Conservation (phyloP, 1,140 invertebrate genomes). For the Delia radicum region DNA sequence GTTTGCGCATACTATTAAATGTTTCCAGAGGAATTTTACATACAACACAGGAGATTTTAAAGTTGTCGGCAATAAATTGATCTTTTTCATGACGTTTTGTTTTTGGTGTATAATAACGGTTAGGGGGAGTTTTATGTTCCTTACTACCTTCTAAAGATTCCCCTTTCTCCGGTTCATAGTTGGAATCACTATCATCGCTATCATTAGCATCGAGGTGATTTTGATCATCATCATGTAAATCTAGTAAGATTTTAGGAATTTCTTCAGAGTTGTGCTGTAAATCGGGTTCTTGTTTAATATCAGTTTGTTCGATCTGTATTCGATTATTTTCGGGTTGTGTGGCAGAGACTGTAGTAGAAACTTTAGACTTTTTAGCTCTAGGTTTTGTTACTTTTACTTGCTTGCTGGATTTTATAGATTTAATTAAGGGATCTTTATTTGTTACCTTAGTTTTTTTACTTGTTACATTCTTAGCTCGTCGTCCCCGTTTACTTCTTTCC, state of each 20-base stretch:
- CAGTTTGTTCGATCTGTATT: background rate
- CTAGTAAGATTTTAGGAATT: background rate
- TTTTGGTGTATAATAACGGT: background rate
- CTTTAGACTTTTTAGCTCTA: background rate
- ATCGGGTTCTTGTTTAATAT: background rate
- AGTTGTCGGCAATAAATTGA: background rate
- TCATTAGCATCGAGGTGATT: too few relatives aligned
- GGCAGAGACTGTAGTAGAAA: background rate
- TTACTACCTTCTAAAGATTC: background rate
- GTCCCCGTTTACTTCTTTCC: background rate
- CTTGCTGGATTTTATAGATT: background rate
- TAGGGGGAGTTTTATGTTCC: background rate
- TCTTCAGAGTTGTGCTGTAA: too few relatives aligned
- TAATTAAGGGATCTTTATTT: background rate
- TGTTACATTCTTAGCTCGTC: background rate
- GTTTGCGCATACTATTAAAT: background rate
- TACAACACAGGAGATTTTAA: background rate
- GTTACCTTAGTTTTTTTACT: background rate
- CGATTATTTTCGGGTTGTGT: background rate
- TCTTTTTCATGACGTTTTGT: background rate
- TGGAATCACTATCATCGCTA: background rate
- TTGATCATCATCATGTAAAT: background rate
- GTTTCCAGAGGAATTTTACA: background rate
- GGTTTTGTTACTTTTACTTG: background rate
- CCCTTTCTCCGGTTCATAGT: too few relatives aligned